Conservation (phyloP, 2,797 vertebrate species). For the Vipera latastei region DNA sequence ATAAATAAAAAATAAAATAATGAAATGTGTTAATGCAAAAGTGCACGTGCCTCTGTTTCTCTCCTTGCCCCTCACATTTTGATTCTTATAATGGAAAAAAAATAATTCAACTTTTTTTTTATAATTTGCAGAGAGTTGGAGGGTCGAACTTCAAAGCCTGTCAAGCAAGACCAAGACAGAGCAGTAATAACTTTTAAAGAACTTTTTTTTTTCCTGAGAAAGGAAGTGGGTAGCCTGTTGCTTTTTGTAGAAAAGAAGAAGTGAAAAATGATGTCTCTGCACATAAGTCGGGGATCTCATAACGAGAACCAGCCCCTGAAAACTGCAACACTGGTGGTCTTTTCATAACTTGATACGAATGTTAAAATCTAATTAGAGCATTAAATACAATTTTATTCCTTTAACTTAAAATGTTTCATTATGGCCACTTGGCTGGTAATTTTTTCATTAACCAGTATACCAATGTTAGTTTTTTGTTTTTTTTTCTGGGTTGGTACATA, state of each 20-base stretch:
- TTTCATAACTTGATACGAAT: background rate
- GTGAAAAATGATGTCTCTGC: background rate
- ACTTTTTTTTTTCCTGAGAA: accelerated
- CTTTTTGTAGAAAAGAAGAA: constrained; percentile 4
- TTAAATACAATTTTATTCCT: background rate
- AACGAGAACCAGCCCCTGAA: background rate
- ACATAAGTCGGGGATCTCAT: background rate
- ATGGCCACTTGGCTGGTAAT: background rate
- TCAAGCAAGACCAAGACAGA: too few relatives aligned
- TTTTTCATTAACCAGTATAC: background rate
- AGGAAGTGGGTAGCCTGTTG: background rate
- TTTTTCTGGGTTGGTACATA: background rate
- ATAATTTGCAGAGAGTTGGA: background rate
- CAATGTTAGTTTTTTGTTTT: background rate
- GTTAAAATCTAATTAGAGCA: background rate
- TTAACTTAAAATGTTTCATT: background rate
- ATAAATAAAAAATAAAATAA: background rate
- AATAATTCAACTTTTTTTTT: background rate
- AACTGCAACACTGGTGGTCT: background rate
- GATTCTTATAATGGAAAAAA: background rate
- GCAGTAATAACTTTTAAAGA: background rate
- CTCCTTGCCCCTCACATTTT: background rate
- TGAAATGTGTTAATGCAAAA: constrained; percentile 36
- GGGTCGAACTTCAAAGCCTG: background rate
- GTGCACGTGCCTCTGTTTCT: too few relatives aligned